These are phyloP conservation scores for Protomyctophum bolini DNA, from an alignment of 2,113 vertebrate species.

Conservation along the genomic window DNA sequence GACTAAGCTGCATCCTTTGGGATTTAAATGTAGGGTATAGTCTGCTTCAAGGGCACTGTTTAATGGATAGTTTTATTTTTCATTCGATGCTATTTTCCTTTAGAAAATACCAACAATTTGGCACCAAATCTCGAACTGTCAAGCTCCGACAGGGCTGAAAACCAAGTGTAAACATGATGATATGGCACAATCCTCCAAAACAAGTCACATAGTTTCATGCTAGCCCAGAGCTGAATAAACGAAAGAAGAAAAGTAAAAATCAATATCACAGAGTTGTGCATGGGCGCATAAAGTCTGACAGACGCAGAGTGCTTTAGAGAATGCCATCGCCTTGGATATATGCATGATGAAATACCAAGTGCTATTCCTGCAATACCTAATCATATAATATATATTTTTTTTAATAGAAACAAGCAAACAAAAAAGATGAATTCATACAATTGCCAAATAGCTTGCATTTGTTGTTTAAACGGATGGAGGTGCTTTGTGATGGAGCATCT, in stretches of 20 bases:
- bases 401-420: too few relatives aligned
- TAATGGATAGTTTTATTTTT: neutral
- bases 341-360: neutral
- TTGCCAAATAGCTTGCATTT: too few relatives aligned
- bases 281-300: conserved; percentile 13
- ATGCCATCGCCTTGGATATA: conserved; percentile 1
- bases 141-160: conserved; percentile 4
- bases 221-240: neutral
- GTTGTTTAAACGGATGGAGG: too few relatives aligned
- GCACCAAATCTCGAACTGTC: neutral
- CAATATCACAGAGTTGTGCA: conserved; percentile 26
- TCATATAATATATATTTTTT: neutral
- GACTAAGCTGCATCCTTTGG: neutral
- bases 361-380: neutral
- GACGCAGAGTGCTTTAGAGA: conserved; percentile 12
- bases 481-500: too few relatives aligned
- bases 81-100: neutral
- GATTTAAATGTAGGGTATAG: neutral
- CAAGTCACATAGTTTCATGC: conserved; percentile 10
- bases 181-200: conserved; percentile 20
- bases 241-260: conserved; percentile 20
- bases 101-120: neutral
- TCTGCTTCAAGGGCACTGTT: neutral
- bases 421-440: too few relatives aligned
- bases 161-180: neutral